A percentile compares a stretch with the other conserved stretches of the same genome.
These are phyloP conservation scores for Tympanuchus pallidicinctus DNA, from an alignment of 2,113 vertebrate species.

Conservation along the genomic window DNA sequence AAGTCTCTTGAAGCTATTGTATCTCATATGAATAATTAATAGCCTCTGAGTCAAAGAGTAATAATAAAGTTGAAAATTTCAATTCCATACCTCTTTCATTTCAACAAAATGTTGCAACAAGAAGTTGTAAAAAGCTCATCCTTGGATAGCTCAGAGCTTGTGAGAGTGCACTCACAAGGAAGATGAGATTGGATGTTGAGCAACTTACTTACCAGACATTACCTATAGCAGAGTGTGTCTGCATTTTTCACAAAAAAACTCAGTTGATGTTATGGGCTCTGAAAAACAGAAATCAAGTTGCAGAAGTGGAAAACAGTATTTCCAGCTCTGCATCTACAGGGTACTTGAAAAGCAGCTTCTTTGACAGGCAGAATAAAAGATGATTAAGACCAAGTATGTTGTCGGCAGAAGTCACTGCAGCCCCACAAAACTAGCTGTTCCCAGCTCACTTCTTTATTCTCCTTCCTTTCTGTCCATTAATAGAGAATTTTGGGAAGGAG, in stretches of 20 bases:
- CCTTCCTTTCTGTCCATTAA: not conserved
- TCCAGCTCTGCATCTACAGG: not conserved
- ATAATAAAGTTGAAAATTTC: not conserved
- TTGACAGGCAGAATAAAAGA: not conserved
- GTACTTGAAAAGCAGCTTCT: not conserved
- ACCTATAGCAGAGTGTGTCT: not conserved
- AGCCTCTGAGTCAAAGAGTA: not conserved
- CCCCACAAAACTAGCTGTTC: not conserved
- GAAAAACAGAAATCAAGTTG: not conserved
- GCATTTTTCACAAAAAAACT: not conserved
- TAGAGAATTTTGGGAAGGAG: not conserved
- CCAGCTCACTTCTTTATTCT: not conserved
- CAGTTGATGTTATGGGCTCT: rapidly evolving
- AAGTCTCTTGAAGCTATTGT: not conserved
- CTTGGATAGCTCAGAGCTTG: not conserved
- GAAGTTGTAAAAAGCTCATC: not conserved
- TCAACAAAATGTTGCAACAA: not conserved
- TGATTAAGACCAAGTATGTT: not conserved
- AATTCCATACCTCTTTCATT: not conserved
- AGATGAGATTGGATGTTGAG: not conserved
- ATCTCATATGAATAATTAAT: not conserved
- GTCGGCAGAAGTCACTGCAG: not conserved
- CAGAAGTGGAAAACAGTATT: not conserved
- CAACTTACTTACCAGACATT: not conserved
- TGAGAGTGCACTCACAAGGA: rapidly evolving